These are phyloP conservation scores for Neolamprologus hecqui DNA, from an alignment of 2,113 vertebrate genomes.

Conservation along the genomic window DNA sequence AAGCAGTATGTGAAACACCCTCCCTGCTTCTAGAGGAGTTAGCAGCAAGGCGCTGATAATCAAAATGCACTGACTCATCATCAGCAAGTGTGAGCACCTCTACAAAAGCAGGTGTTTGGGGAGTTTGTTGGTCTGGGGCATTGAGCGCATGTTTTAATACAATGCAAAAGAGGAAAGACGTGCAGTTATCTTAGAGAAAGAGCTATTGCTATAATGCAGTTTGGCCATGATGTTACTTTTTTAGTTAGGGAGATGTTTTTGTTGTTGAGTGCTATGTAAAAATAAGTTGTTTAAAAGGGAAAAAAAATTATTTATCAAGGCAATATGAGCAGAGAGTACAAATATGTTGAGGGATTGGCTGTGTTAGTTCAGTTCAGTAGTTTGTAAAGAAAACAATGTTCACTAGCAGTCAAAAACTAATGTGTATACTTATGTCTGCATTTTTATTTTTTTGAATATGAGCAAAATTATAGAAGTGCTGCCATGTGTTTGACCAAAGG, in stretches of 20 bases:
- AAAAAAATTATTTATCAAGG: not conserved
- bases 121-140: not conserved
- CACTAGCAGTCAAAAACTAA: not conserved
- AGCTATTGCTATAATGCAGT: not conserved
- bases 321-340: not conserved
- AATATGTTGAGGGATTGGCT: not conserved
- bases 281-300: not conserved
- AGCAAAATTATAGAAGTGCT: not conserved
- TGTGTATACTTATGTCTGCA: not conserved
- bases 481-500: not conserved
- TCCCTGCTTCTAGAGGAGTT: not conserved
- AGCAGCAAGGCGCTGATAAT: not conserved
- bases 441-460: not conserved
- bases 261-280: not conserved
- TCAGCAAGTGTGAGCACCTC: not conserved
- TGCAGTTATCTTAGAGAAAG: not conserved
- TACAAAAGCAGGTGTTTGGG: not conserved
- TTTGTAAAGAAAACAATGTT: not conserved
- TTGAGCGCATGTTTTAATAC: accelerated
- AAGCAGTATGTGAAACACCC: not conserved
- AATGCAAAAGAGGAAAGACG: not conserved
- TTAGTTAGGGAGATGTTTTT: not conserved
- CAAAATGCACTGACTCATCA: not conserved
- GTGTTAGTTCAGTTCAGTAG: not conserved
- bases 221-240: not conserved